Conservation (phyloP, 2,888 invertebrate species). For the Idaea dimidiata region DNA sequence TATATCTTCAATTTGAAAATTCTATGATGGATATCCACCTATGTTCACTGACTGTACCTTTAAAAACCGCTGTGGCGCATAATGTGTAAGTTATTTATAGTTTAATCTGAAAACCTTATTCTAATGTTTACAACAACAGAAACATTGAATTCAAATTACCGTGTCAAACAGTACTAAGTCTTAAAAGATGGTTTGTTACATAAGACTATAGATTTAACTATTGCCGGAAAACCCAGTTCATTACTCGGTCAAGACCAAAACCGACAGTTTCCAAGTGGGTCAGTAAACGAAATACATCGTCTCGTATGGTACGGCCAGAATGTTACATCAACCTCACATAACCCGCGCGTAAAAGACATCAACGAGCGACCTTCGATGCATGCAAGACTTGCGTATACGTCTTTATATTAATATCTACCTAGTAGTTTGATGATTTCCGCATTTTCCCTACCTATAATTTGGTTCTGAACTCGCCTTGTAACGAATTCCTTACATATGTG, state of each 20-base stretch:
- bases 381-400: conserved; percentile 17
- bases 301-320: conserved; percentile 11
- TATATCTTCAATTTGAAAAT: too few species aligned
- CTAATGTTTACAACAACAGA: not conserved
- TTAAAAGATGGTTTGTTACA: not conserved
- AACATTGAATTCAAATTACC: not conserved
- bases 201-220: not conserved
- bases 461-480: not conserved
- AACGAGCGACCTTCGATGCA: conserved; percentile 24
- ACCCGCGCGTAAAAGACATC: conserved; percentile 23
- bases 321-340: conserved; percentile 16
- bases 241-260: not conserved
- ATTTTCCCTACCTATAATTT: not conserved
- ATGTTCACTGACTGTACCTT: too few species aligned
- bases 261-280: not conserved
- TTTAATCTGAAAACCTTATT: too few species aligned
- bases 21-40: too few species aligned
- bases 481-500: not conserved
- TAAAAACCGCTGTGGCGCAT: too few species aligned
- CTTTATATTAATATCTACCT: conserved; percentile 11
- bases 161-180: not conserved
- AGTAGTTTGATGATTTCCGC: conserved; percentile 20
- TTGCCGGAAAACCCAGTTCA: not conserved
- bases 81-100: too few species aligned
- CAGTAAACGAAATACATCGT: not conserved